Base-by-base conservation (phyloP, 2,888 invertebrate species). In the Tipula confusa region DNA sequence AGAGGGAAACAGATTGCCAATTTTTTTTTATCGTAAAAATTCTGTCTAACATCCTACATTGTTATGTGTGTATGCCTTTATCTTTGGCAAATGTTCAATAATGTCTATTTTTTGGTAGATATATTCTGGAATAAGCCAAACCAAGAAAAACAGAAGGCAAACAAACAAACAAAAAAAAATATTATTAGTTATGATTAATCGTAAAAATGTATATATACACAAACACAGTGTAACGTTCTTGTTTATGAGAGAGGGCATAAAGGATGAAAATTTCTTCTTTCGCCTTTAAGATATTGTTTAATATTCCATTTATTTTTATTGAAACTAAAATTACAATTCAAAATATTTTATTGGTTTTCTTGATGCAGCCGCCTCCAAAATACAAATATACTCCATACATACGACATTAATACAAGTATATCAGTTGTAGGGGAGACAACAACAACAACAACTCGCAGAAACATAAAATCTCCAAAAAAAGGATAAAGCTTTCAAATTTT, bases 261-360 rank as follows among this genome's bases (percentile, higher is more conserved):
- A 64, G 64, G 64, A 24, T 64, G 64, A 64, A 9, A 24, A 64
- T 64, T 64, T 18, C 48, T 64, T 64, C 64, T 24, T 2, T 2
- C 24, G 11, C 9, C 64, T 64, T 64, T 64, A 64, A 64, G 64
- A 64, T 24, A 64, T 64, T 64, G 11, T 64, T 64, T 24, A 64
- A 64, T 80, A 29, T 80, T 80, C 29, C n/a, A 80, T 80, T 80
- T 80, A 80, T 80, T 80, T 80, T 80, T 80, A 80, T 80, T 31
- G 80, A 80, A 80, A 80, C 80, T 80, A 29, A 80, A 80, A 80
- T 80, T 80, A 80, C 80, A 29, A 80, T 31, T 80, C 80, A n/a
- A 80, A 80, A 29, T 80, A 80, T 80, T 80, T 80, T 80, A 29
- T 79, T 28, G 79, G 29, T 80, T 29, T 80, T 15, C 28, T 79